Conservation (phyloP, 2,113 vertebrate genomes). For the Psophia crepitans region DNA sequence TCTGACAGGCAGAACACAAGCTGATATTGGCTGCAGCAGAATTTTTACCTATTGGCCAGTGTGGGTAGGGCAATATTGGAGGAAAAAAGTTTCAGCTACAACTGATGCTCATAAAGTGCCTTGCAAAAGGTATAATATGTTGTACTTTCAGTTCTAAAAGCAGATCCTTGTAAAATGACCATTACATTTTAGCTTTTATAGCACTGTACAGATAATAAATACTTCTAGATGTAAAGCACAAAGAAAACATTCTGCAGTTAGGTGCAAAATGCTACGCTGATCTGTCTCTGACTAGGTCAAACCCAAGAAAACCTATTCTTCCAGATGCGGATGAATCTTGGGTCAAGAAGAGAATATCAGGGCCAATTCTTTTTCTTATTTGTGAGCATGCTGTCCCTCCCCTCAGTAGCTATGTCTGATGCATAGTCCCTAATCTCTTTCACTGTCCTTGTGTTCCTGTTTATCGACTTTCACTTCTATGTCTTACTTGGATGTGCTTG, state of each 20-base stretch:
- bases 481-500: neutral
- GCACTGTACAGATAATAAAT: neutral
- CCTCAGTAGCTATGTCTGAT: neutral
- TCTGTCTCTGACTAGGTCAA: neutral
- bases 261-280: neutral
- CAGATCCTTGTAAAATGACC: neutral
- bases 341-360: neutral
- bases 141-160: neutral
- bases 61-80: neutral
- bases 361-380: neutral
- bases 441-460: neutral
- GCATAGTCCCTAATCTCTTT: neutral
- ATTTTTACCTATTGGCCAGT: neutral
- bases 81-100: neutral
- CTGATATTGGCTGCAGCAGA: neutral
- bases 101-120: neutral
- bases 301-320: neutral
- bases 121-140: neutral
- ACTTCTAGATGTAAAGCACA: neutral
- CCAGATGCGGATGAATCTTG: neutral
- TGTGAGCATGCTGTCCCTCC: neutral
- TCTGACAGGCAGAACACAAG: neutral
- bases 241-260: neutral
- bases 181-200: neutral
- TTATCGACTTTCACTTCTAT: slow-evolving; percentile 13